phyloP scores from a whole-genome alignment of 2,113 vertebrate genomes.

The Odocoileus virginianus region DNA sequence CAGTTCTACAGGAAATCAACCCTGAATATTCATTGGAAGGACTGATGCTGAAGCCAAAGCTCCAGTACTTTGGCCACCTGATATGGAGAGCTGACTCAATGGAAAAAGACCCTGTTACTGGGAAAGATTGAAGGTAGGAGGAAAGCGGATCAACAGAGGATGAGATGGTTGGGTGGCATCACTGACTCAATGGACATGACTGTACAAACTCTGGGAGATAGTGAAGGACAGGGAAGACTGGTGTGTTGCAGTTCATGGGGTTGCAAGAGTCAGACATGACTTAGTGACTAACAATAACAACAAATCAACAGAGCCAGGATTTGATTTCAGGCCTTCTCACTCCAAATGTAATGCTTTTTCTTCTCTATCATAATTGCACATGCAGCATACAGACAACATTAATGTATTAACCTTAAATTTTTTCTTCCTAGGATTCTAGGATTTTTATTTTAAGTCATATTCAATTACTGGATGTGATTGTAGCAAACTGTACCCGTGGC shows the following conservation, averaged over 20 bases:
- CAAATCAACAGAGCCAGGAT: not conserved
- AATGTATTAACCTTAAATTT: not conserved
- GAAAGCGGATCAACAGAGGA: not conserved
- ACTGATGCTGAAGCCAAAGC: not conserved
- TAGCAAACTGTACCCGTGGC: not conserved
- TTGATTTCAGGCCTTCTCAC: not conserved
- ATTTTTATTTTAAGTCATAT: not conserved
- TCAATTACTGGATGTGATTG: not conserved
- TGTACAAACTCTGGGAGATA: not conserved
- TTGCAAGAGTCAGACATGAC: not conserved
- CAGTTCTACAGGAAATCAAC: not conserved
- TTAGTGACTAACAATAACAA: not conserved
- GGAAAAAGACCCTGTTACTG: not conserved
- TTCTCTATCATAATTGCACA: not conserved
- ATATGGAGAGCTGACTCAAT: not conserved
- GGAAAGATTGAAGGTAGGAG: not conserved
- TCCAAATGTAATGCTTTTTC: not conserved
- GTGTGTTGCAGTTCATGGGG: not conserved
- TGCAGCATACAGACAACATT: not conserved
- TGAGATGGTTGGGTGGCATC: not conserved
- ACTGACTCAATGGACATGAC: not conserved
- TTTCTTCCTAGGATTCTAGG: not conserved
- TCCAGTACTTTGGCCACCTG: not conserved
- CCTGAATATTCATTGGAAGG: not conserved
- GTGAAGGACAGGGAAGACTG: not conserved